Percentiles rank a stretch among this genome's conserved stretches.
phyloP scores from a whole-genome alignment of 2,888 invertebrate genomes.

The Epirrita christyi region DNA sequence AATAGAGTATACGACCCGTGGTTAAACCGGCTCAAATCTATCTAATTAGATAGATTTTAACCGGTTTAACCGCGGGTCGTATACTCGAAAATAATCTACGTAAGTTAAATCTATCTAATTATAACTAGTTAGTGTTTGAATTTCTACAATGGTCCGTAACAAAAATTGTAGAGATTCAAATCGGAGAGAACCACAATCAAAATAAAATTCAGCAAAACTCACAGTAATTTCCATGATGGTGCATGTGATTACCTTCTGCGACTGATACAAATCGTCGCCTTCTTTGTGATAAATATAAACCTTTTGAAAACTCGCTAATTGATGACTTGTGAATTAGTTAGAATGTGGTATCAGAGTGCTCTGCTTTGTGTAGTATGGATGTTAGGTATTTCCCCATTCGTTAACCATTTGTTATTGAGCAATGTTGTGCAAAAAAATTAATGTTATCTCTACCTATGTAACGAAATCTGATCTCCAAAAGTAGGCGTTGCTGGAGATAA shows the following conservation, averaged over 20 bases:
- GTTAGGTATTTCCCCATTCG: constrained; percentile 20
- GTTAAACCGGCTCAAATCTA: too few relatives aligned
- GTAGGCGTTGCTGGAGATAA: constrained; percentile 11
- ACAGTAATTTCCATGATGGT: constrained; percentile 49
- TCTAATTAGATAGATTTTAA: too few relatives aligned
- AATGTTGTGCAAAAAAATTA: constrained; percentile 1
- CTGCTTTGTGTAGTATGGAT: constrained; percentile 20
- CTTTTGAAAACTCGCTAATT: constrained; percentile 48
- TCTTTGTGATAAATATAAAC: constrained; percentile 39
- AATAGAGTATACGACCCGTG: too few relatives aligned
- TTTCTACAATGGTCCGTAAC: too few relatives aligned
- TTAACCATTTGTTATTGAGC: constrained; percentile 13
- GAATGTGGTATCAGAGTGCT: constrained; percentile 5
- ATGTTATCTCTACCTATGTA: constrained; percentile 5
- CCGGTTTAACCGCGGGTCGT: too few relatives aligned
- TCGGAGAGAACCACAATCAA: neutral
- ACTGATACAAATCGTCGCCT: constrained; percentile 40
- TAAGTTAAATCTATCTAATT: too few relatives aligned
- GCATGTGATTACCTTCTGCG: constrained; percentile 20
- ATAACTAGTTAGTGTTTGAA: too few relatives aligned
- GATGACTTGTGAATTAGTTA: constrained; percentile 23
- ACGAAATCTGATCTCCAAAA: constrained; percentile 22
- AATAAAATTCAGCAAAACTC: constrained; percentile 40
- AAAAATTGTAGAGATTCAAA: too few relatives aligned
- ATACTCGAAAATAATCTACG: too few relatives aligned